Conservation (phyloP, 2,797 vertebrate species). For the Lophotriccus pileatus region DNA sequence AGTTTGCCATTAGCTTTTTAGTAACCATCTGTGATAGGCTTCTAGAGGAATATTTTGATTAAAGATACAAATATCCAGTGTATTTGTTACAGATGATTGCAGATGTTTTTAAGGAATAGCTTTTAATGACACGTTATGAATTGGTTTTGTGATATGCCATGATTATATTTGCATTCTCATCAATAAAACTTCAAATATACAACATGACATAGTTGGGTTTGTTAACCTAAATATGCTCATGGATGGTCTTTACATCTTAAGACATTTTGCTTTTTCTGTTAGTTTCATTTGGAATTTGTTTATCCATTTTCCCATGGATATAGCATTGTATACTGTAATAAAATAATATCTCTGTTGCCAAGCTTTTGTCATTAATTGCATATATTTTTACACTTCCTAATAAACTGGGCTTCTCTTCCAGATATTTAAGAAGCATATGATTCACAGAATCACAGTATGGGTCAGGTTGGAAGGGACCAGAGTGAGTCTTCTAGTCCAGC, state of each 20-base stretch:
- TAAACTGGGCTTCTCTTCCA: background rate
- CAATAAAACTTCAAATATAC: slow-evolving; percentile 60
- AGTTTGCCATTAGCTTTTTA: background rate
- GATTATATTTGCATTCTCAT: slow-evolving; percentile 23
- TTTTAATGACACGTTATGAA: slow-evolving; percentile 30
- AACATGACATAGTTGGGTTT: background rate
- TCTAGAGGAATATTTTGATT: slow-evolving; percentile 1
- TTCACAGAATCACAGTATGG: background rate
- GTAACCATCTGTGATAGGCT: background rate
- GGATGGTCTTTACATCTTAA: background rate
- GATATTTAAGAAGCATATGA: background rate
- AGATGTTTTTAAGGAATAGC: slow-evolving; percentile 57
- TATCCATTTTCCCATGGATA: background rate
- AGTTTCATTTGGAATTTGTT: background rate
- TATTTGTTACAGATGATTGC: slow-evolving; percentile 46
- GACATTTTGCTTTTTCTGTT: background rate
- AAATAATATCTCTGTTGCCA: background rate
- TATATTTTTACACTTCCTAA: background rate
- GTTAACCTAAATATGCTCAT: background rate
- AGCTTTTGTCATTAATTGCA: background rate
- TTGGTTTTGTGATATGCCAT: slow-evolving; percentile 26
- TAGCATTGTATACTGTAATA: background rate
- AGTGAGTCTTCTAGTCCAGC: background rate
- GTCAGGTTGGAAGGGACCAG: background rate
- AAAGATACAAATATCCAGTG: background rate